Evolutionary conservation across 2,797 vertebrate species (phyloP).

Genomic region (Premnoplex brunnescens): DNA sequence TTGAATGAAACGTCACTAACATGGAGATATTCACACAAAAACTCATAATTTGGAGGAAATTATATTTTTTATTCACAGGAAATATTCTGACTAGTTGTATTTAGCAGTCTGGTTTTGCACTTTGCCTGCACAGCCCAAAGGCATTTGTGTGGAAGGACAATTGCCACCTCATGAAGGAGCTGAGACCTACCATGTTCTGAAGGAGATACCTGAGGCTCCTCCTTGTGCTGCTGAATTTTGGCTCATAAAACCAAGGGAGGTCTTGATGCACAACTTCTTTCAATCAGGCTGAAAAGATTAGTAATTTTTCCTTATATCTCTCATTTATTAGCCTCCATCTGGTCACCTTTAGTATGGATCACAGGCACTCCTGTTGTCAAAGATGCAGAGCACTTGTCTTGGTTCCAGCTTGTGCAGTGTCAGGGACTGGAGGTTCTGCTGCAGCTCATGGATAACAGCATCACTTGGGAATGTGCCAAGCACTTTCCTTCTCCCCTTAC

Average conservation of each 20-base stretch:
- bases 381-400: neutral
- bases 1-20: neutral
- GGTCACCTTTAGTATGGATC: neutral
- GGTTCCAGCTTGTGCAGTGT: rapidly evolving
- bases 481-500: neutral
- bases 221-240: neutral
- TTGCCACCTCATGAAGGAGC: rapidly evolving
- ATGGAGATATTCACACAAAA: neutral
- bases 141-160: neutral
- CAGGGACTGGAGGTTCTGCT: neutral
- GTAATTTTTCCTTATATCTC: neutral
- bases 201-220: neutral
- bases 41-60: neutral
- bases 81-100: neutral
- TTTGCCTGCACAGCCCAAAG: neutral
- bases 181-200: rapidly evolving
- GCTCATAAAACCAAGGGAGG: neutral
- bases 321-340: neutral
- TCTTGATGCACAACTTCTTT: neutral
- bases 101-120: neutral
- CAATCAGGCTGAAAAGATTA: neutral
- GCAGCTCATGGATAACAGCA: neutral
- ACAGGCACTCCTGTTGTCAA: neutral
- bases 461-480: rapidly evolving
- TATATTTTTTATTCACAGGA: neutral